Evolutionary conservation across 2,797 vertebrate species (phyloP).

Genomic region (Coregonus sp.): DNA sequence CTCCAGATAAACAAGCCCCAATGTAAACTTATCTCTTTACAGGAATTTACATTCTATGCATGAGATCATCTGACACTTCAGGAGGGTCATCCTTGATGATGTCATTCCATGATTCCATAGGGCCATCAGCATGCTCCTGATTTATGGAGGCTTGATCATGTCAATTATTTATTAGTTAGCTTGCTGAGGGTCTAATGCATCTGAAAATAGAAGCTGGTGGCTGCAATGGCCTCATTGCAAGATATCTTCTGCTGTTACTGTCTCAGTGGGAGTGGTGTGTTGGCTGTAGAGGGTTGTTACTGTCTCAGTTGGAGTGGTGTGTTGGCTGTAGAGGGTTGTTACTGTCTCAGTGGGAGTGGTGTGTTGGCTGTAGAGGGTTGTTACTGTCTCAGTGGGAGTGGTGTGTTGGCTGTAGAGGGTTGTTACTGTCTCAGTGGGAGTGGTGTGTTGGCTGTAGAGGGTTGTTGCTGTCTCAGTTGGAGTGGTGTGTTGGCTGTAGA

Average conservation of each 20-base stretch:
- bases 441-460: too few relatives aligned
- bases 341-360: neutral
- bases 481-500: too few relatives aligned
- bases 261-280: constrained; percentile 23
- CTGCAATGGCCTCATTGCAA: constrained; percentile 63
- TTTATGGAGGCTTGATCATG: constrained; percentile 42
- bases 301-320: constrained; percentile 4
- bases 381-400: too few relatives aligned
- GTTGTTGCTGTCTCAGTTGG: too few relatives aligned
- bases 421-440: too few relatives aligned
- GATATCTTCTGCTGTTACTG: constrained; percentile 47
- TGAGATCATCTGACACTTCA: constrained; percentile 38
- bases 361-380: too few relatives aligned
- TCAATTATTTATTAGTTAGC: constrained; percentile 74
- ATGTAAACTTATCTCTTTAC: neutral
- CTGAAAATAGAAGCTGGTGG: constrained; percentile 68
- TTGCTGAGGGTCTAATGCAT: constrained; percentile 60
- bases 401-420: too few relatives aligned
- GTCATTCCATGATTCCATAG: constrained; percentile 42
- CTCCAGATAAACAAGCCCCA: neutral
- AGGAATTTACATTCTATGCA: neutral
- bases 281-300: neutral
- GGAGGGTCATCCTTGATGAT: constrained; percentile 32
- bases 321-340: neutral
- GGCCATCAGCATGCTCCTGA: constrained; percentile 20